Base-by-base conservation (phyloP, 2,888 invertebrate genomes). In the Sminthurides aquaticus region DNA sequence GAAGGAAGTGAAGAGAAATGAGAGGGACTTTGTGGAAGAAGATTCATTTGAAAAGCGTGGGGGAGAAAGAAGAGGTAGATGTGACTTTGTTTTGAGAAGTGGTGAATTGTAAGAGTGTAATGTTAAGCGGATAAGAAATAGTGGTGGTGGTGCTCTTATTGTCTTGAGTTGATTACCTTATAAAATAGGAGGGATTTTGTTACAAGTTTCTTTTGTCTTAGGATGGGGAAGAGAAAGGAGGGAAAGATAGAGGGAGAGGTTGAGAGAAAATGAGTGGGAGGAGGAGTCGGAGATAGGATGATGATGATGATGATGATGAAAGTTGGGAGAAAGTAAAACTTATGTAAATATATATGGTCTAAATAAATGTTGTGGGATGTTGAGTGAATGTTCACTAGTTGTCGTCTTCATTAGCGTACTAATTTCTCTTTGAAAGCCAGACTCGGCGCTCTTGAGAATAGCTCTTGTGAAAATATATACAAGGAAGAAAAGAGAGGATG, bases 121-220 rank as follows among this genome's bases (percentile, higher is more conserved):
- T 57, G 63, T 63, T 63, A 63, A 63, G 63, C 63, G 63, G 63
- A 63, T 63, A 63, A 63, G 63, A 63, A 63, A 57, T 34, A 15
- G 43, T 34, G 15, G 43, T 34, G 43, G 57, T 63, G 57, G 57
- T 29, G 26, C 25, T 60, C 49, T 55, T 48, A 62, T 62, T 62
- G 62, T 62, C 62, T 62, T 62, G 58, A 22, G 43, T 58, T 58
- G 58, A 58, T 58, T 58, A 58, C 58, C 34, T 58, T 58, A 58
- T 58, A 58, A 58, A 58, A 58, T 58, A 58, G 34, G 43, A 58
- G 34, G 28, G n/a, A 28, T 20, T 43, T 43, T 24, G 58, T 43
- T 28, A 27, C 18, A 58, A 29, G 18, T 20, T 3, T 20, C 58
- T 58, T 58, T 28, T 29, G 5, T 25, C 5, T 56, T 24, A 28